A percentile compares a stretch with the other conserved stretches of the same genome.
Evolutionary conservation across 2,113 vertebrate species (phyloP).

Genomic region (Macroglossus sobrinus): DNA sequence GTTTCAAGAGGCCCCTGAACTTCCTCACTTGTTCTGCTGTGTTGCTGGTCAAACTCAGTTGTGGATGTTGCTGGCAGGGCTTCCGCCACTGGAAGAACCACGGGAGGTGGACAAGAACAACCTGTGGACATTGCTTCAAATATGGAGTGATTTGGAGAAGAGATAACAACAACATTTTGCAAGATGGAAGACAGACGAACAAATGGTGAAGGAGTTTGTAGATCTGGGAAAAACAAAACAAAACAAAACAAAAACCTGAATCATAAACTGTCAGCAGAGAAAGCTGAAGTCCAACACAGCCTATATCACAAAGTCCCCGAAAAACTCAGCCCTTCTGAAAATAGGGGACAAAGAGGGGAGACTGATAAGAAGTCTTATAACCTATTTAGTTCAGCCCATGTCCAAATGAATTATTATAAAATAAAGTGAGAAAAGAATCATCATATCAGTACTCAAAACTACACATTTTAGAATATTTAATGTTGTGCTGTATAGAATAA

Average conservation of each 20-base stretch:
- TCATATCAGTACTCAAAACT: not conserved
- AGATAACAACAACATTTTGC: not conserved
- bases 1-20: not conserved
- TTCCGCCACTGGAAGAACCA: not conserved
- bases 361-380: not conserved
- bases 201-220: not conserved
- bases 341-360: not conserved
- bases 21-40: not conserved
- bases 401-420: constrained; percentile 1
- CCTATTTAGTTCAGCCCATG: not conserved
- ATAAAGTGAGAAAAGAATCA: not conserved
- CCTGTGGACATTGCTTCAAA: not conserved
- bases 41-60: not conserved
- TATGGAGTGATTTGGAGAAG: not conserved
- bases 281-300: not conserved
- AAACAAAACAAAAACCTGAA: not conserved
- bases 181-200: not conserved
- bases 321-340: not conserved
- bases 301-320: not conserved
- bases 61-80: no score
- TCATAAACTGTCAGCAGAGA: not conserved
- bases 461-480: not conserved
- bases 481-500: not conserved
- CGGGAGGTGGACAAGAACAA: not conserved
- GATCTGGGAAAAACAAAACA: no score